Evolutionary conservation across 2,113 vertebrate species (phyloP).

Genomic region (Zapus hudsonius): DNA sequence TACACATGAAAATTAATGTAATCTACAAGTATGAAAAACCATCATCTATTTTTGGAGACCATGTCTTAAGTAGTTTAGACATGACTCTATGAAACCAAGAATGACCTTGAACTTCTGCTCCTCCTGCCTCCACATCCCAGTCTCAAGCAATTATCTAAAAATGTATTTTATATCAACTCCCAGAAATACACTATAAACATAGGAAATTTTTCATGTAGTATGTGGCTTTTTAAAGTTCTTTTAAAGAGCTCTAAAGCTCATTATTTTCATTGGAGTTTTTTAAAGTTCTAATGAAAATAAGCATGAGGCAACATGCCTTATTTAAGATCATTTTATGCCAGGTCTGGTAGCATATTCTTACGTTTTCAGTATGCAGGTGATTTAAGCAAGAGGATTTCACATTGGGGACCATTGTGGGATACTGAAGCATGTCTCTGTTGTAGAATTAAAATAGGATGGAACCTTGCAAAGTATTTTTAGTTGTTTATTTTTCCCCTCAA

Average conservation of each 20-base stretch:
- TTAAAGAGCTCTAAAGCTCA: too few species aligned
- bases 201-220: not conserved
- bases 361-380: not conserved
- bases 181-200: not conserved
- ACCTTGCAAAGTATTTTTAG: not conserved
- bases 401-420: not conserved
- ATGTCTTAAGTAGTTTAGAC: not conserved
- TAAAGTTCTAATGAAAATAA: slow-evolving; percentile 9
- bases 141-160: not conserved
- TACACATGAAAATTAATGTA: slow-evolving; percentile 12
- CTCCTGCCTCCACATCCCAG: too few species aligned
- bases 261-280: too few species aligned
- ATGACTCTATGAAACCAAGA: not conserved
- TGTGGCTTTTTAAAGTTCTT: not conserved
- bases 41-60: not conserved
- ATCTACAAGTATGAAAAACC: slow-evolving; percentile 38
- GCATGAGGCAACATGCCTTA: not conserved
- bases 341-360: not conserved
- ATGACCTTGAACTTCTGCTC: not conserved
- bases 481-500: not conserved
- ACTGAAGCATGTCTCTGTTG: not conserved
- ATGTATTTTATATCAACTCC: not conserved
- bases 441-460: not conserved
- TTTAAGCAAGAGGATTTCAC: not conserved
- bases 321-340: not conserved